Percentiles rank a stretch among this genome's conserved stretches.
phyloP scores from a whole-genome alignment of 2,113 vertebrate species.

The Pholis gunnellus region DNA sequence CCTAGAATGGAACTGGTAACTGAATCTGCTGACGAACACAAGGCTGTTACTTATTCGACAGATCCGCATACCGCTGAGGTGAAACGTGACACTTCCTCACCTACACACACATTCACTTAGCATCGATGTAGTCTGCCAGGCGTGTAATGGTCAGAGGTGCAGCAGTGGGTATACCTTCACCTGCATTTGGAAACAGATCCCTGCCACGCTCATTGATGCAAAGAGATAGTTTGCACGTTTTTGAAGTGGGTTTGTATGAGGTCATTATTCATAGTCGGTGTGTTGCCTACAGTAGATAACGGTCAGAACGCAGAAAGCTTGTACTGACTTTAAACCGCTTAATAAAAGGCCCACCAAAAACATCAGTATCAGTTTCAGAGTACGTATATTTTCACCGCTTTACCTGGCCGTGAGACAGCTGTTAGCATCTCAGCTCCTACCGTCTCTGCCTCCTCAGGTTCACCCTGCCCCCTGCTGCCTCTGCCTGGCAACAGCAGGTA shows the following conservation, averaged over 20 bases:
- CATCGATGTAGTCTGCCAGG: background rate
- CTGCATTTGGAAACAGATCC: conserved; percentile 27
- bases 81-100: conserved; percentile 8
- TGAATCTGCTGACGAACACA: conserved; percentile 10
- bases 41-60: conserved; percentile 25
- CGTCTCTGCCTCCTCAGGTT: conserved; percentile 80
- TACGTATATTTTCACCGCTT: background rate
- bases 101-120: background rate
- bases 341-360: too few relatives aligned
- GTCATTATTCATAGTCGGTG: background rate
- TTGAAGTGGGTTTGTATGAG: background rate
- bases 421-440: background rate
- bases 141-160: conserved; percentile 10
- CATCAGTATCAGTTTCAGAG: too few relatives aligned
- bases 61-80: conserved; percentile 24
- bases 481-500: conserved; percentile 91
- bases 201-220: background rate
- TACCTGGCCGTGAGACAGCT: background rate
- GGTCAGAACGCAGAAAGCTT: background rate
- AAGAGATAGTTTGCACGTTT: background rate
- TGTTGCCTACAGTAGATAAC: too few relatives aligned
- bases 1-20: conserved; percentile 19
- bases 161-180: conserved; percentile 14
- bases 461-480: conserved; percentile 92
- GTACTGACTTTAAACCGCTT: background rate